phyloP scores from a whole-genome alignment of 2,113 vertebrate genomes.

The Anhinga anhinga region DNA sequence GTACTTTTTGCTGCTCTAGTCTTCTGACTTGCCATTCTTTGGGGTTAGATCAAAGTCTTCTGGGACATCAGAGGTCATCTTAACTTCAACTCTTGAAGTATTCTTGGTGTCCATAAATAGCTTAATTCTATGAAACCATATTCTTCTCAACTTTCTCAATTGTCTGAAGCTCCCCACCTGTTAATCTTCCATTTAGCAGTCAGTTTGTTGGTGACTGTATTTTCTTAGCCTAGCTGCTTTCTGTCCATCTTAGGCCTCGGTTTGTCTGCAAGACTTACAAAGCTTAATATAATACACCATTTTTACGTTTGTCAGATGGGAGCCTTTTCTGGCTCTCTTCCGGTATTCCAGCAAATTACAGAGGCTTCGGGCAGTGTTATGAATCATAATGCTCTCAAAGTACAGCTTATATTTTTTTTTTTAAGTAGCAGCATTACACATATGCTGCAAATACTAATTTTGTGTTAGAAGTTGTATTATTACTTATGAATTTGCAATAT shows the following conservation, averaged over 20 bases:
- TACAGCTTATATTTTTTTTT: background rate
- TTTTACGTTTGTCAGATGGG: background rate
- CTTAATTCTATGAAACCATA: background rate
- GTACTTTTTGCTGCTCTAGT: background rate
- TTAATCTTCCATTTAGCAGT: background rate
- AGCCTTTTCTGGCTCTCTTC: background rate
- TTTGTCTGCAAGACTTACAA: background rate
- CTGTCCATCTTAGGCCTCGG: accelerated
- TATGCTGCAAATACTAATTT: background rate
- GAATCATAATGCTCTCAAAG: background rate
- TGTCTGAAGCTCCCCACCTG: background rate
- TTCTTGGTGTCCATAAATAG: background rate
- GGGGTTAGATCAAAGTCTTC: background rate
- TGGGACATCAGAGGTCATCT: background rate
- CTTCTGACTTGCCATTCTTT: background rate
- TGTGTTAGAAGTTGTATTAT: background rate
- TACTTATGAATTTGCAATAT: background rate
- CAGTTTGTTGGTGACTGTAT: background rate
- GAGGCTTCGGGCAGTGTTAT: background rate
- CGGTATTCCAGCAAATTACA: background rate
- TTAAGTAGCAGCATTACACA: background rate
- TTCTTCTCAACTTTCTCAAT: background rate
- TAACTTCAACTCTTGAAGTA: background rate
- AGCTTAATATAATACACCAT: background rate
- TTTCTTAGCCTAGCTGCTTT: background rate